A percentile compares a stretch with the other conserved stretches of the same genome.
phyloP scores from a whole-genome alignment of 2,113 vertebrate genomes.

The Saguinus midas region DNA sequence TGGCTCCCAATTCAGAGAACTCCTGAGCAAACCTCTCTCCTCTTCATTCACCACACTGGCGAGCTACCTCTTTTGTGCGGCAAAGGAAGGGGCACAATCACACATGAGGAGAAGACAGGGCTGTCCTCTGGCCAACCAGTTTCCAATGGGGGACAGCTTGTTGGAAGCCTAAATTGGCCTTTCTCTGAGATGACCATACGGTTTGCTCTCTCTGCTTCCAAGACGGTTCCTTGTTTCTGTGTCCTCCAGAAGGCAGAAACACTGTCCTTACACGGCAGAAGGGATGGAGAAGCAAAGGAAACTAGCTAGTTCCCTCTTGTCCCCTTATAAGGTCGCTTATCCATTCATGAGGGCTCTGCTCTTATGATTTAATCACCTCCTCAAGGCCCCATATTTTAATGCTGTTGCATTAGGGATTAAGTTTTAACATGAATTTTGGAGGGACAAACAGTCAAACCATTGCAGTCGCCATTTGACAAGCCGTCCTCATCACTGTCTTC shows the following conservation, averaged over 20 bases:
- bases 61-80: neutral
- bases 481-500: neutral
- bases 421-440: neutral
- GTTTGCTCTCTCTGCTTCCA: neutral
- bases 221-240: neutral
- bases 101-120: accelerated
- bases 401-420: neutral
- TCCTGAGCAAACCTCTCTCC: neutral
- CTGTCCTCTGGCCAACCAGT: neutral
- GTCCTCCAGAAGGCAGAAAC: neutral
- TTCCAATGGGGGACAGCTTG: neutral
- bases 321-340: neutral
- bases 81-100: neutral
- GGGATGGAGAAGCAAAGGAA: neutral
- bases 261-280: neutral
- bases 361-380: neutral
- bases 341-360: neutral
- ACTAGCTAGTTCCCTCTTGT: neutral
- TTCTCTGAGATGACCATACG: too few relatives aligned
- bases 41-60: neutral
- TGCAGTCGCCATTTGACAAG: neutral
- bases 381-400: neutral
- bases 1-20: neutral
- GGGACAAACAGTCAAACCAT: neutral
- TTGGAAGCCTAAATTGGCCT: neutral